Conservation (phyloP, 2,888 invertebrate genomes). For the Choreutis nemorana region DNA sequence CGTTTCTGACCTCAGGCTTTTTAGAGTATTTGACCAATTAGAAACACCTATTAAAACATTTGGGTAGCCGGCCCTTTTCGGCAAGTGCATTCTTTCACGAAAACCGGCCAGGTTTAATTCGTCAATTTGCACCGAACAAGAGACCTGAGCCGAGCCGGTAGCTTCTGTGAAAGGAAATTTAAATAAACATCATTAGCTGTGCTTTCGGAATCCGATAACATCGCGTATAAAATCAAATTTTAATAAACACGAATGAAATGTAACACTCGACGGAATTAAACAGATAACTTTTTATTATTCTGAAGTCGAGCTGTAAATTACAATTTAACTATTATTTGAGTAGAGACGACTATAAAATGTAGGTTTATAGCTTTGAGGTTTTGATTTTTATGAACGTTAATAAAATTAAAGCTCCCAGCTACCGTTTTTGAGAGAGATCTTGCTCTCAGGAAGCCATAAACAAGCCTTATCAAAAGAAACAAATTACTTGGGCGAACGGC, state of each 20-base stretch:
- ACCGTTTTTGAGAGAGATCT: slow-evolving; percentile 16
- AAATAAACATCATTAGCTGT: slow-evolving; percentile 3
- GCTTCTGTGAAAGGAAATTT: slow-evolving; percentile 25
- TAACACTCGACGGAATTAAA: slow-evolving; percentile 10
- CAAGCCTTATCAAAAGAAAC: too few relatives aligned
- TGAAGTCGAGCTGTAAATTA: slow-evolving; percentile 10
- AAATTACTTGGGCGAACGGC: too few relatives aligned
- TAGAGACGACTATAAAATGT: slow-evolving; percentile 15
- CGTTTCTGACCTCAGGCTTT: slow-evolving; percentile 2
- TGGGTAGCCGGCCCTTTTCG: slow-evolving; percentile 33
- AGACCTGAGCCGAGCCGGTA: slow-evolving; percentile 42
- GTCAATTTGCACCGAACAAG: slow-evolving; percentile 42
- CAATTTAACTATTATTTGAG: slow-evolving; percentile 15
- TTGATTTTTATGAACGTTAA: slow-evolving; percentile 17
- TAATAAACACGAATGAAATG: slow-evolving; percentile 8
- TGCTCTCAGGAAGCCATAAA: slow-evolving; percentile 6
- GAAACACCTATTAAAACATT: slow-evolving; percentile 51
- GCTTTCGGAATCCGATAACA: slow-evolving; percentile 6
- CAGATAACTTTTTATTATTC: slow-evolving; percentile 10
- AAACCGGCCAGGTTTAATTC: slow-evolving; percentile 43
- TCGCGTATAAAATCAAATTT: slow-evolving; percentile 7
- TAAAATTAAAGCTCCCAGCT: slow-evolving; percentile 24
- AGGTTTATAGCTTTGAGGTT: slow-evolving; percentile 6
- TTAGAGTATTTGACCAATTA: slow-evolving; percentile 52
- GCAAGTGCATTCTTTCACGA: slow-evolving; percentile 53